Conservation (phyloP, 2,797 vertebrate genomes). For the Cynopterus sphinx region DNA sequence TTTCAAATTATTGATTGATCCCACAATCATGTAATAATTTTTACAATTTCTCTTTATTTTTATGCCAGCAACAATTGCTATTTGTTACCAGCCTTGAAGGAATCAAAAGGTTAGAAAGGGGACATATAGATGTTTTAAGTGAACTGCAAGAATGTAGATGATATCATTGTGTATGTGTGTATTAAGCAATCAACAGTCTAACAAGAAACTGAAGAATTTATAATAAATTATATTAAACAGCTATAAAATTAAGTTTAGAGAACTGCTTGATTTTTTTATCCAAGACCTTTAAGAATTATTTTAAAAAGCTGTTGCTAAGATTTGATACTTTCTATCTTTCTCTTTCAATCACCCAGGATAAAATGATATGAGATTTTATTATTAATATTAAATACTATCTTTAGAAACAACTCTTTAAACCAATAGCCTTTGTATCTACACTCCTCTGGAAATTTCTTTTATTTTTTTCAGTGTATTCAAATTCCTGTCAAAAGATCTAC, state of each 20-base stretch:
- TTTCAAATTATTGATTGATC: slow-evolving; percentile 45
- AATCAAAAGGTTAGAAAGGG: neutral
- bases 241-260: neutral
- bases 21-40: slow-evolving; percentile 54
- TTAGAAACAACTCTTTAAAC: slow-evolving; percentile 18
- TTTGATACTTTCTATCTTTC: neutral
- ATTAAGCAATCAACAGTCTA: neutral
- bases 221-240: slow-evolving; percentile 7
- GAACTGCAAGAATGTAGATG: neutral
- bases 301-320: neutral
- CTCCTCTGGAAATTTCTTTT: neutral
- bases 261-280: neutral
- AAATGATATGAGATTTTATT: neutral
- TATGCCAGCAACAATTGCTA: neutral
- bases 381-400: neutral
- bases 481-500: neutral
- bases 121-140: neutral
- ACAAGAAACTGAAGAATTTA: neutral
- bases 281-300: neutral
- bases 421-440: neutral
- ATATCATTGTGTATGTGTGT: neutral
- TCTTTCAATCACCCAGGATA: neutral
- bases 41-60: slow-evolving; percentile 22
- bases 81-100: neutral
- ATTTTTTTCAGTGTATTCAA: neutral